A percentile compares a stretch with the other conserved stretches of the same genome.
These are phyloP conservation scores for Pyrrhia umbra DNA, from an alignment of 2,888 invertebrate genomes.

Conservation along the genomic window DNA sequence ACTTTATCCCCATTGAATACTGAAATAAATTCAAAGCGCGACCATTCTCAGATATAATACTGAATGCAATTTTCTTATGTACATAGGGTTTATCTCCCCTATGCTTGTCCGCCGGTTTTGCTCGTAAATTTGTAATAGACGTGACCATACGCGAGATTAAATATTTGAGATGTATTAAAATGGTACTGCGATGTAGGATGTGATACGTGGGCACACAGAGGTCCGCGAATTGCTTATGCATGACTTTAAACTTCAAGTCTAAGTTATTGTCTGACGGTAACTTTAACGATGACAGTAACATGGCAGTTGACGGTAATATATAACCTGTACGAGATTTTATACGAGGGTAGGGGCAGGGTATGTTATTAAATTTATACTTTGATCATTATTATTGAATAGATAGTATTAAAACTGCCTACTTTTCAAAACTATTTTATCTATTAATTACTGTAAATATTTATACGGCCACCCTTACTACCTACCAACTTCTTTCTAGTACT, in stretches of 20 bases:
- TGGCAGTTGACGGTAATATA: neutral
- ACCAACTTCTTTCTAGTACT: no score
- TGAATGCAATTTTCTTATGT: conserved; percentile 62
- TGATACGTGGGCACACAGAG: neutral
- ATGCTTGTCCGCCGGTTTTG: conserved; percentile 50
- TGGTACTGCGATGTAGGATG: conserved; percentile 5
- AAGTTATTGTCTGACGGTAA: conserved; percentile 25
- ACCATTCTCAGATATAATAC: conserved; percentile 30
- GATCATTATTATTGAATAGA: no score
- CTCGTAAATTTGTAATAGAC: conserved; percentile 63
- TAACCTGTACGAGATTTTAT: neutral
- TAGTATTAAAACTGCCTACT: no score
- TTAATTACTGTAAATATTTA: no score
- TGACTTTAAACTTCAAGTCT: conserved; percentile 31
- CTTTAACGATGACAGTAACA: conserved; percentile 21
- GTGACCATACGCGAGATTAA: conserved; percentile 59
- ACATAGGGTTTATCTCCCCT: conserved; percentile 63
- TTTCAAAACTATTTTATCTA: neutral
- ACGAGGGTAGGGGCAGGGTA: neutral
- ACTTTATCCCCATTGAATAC: conserved; percentile 19
- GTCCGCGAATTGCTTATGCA: conserved; percentile 37
- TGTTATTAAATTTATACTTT: no score
- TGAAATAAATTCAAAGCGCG: conserved; percentile 46
- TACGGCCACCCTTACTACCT: no score
- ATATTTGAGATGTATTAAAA: conserved; percentile 61